Evolutionary conservation across 1,140 invertebrate genomes (phyloP), one percentile per base, ranked within the genome.

Genomic region (Hermetia illucens): DNA sequence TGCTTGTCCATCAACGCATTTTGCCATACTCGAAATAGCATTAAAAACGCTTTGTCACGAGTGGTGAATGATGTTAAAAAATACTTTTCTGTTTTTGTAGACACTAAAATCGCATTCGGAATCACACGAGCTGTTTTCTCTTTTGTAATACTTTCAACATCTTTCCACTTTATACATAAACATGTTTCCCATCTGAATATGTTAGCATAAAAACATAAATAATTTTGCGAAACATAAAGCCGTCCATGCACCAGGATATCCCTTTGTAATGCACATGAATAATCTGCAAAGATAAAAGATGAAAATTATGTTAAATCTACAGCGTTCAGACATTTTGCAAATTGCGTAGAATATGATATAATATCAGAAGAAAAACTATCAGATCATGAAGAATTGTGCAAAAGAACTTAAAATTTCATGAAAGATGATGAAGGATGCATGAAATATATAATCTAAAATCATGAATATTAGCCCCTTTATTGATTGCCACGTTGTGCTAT

Each of bases 1-100:
- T 77, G 81, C 72, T 91, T 77, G 51, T 87, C 85, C 67, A 93
- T 76, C 25, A 95, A 72, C 43, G 85, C 85, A 72, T 91, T 93
- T 66, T 95, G 90, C 91, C 91, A 95, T 45, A 94, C 75, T 47
- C 87, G 72, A 68, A 94, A 93, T 49, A 95, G 70, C 83, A 92
- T 93, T 47, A 93, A 71, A 70, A 87, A 94, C 2, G 87, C 80
- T 61, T 94, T 93, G 64, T 96, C 91, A 30, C 91, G 64, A 16
- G 88, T 75, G 16, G 80, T 79, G 61, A 95, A 93, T 19, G 89
- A 92, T 12, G 91, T 88, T 44, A 96, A 82, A 65, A 95, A 95
- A 61, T 82, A 82, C 57, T 88, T 91, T 42, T 94, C 90, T 29
- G 63, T 72, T 44, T 77, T 75, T 13, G 85, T 90, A 42, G 71